Base-by-base conservation (phyloP, 2,888 invertebrate genomes). In the Acleris emargana region DNA sequence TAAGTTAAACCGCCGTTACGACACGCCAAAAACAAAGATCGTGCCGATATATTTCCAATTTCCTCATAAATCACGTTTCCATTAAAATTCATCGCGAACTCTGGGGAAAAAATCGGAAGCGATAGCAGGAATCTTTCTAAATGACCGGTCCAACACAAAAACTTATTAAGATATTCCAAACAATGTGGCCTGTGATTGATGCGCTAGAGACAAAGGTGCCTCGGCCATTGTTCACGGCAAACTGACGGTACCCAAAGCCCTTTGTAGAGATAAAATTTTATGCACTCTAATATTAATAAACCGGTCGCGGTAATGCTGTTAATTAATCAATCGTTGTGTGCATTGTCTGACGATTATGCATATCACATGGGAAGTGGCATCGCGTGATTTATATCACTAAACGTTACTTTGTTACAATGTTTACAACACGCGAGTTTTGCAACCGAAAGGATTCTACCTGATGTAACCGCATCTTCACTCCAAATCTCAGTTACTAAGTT, bases 151-250 rank as follows among this genome's bases (percentile, higher is more conserved):
- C 81, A 76, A 77, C 79, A 90, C 84, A 91, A 91, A 88, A 90
- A 88, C 82, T 88, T 91, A 91, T 91, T 91, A 91, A 91, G 91
- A 91, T 88, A 90, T 84, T 76, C 79, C 88, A 87, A 87, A 91
- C 91, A 91, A 91, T 82, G 86, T 75, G 73, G 62, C 73, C 64
- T 62, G 76, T 91, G 91, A 92, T 92, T 89, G 91, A 92, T 92
- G 91, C 79, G 78, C 74, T 75, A 77, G 75, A 84, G 86, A 92
- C 91, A 91, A 91, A 84, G 86, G 78, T 78, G 76, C 76, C 77
- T 70, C 73, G 67, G 73, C 76, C 80, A 84, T 89, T 89, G 89
- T 89, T 87, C 80, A 73, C 62, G 69, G 62, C 67, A 64, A 68
- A 77, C 75, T 78, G 81, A 82, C 81, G 80, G 77, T 73, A 80